These are phyloP conservation scores for Myocastor coypus DNA, from an alignment of 2,113 vertebrate species.

Conservation along the genomic window DNA sequence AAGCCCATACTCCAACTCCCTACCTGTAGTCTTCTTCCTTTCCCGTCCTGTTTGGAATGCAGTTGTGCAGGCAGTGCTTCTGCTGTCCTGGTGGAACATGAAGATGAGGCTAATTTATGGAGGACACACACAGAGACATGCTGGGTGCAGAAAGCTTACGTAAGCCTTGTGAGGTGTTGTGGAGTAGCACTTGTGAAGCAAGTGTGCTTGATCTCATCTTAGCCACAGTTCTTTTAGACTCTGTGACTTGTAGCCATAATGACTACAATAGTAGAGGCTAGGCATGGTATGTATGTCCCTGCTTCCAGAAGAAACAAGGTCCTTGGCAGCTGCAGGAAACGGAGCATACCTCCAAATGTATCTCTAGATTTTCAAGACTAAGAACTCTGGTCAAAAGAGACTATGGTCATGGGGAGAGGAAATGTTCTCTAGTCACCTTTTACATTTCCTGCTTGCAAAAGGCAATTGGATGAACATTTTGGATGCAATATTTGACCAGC, in stretches of 20 bases:
- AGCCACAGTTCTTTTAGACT: neutral
- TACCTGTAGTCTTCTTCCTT: neutral
- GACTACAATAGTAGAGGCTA: neutral
- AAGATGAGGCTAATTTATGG: slow-evolving; percentile 8
- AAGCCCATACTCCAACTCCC: neutral
- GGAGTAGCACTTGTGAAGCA: neutral
- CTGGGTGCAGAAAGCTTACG: neutral
- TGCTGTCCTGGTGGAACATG: neutral
- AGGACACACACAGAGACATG: no score
- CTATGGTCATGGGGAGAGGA: neutral
- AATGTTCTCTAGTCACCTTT: neutral
- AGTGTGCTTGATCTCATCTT: neutral
- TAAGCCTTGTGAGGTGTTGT: neutral
- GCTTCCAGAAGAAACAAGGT: neutral
- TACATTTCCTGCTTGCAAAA: slow-evolving; percentile 49
- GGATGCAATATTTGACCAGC: slow-evolving; percentile 1
- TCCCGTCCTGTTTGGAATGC: neutral
- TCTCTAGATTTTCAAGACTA: slow-evolving; percentile 39
- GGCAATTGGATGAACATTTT: slow-evolving; percentile 3
- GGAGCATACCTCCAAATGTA: neutral
- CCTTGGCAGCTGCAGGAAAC: neutral
- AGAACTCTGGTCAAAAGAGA: neutral
- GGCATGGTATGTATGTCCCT: neutral
- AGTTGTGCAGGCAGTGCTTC: neutral
- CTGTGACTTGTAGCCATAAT: neutral